These are phyloP conservation scores for Yponomeuta sedellus DNA, from an alignment of 2,888 invertebrate genomes.

Conservation along the genomic window DNA sequence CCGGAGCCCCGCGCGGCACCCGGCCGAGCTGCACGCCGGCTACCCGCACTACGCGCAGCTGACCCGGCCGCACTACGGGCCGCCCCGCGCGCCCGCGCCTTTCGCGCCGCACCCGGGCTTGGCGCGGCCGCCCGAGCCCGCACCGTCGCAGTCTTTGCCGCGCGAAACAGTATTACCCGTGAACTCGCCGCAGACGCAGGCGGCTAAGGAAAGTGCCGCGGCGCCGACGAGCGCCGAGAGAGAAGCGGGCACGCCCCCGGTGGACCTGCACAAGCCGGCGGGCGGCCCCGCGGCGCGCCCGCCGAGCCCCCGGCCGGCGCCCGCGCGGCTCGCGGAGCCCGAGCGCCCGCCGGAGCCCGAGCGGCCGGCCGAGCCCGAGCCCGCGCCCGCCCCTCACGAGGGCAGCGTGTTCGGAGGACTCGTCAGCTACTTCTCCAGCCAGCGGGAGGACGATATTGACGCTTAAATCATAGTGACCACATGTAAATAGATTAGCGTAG, in stretches of 20 bases:
- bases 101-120: conserved; percentile 27
- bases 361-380: conserved; percentile 30
- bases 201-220: background rate
- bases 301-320: conserved; percentile 18
- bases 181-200: background rate
- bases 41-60: conserved; percentile 26
- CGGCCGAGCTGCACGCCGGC: background rate
- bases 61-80: conserved; percentile 38
- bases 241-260: conserved; percentile 35
- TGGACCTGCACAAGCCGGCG: conserved; percentile 43
- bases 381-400: conserved; percentile 58
- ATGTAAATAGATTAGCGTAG: conserved; percentile 16
- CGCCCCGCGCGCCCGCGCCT: background rate
- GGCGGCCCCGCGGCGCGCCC: conserved; percentile 31
- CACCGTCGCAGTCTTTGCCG: conserved; percentile 21
- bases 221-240: background rate
- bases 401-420: conserved; percentile 91
- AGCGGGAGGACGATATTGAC: conserved; percentile 91
- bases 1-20: background rate
- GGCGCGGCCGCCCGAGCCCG: conserved; percentile 28
- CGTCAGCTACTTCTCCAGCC: conserved; percentile 94
- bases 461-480: conserved; percentile 38
- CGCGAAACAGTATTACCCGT: conserved; percentile 21
- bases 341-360: conserved; percentile 19
- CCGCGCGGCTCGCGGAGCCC: conserved; percentile 8